phyloP scores from a whole-genome alignment of 2,113 vertebrate genomes.

The Anhinga rufa region DNA sequence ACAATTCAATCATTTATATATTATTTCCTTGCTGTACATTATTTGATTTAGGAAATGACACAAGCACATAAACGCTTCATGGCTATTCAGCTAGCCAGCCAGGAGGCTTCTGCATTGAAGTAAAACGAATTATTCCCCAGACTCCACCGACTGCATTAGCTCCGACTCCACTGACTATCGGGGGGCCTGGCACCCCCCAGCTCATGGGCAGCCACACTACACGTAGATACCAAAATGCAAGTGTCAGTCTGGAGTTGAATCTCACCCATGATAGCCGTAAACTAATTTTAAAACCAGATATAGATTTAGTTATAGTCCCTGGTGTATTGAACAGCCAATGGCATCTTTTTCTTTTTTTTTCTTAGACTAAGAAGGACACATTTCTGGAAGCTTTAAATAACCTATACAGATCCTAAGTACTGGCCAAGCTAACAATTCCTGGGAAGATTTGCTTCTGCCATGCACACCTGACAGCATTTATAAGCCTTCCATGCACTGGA shows the following conservation, averaged over 20 bases:
- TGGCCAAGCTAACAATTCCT: neutral
- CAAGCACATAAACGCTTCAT: neutral
- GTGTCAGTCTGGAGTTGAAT: neutral
- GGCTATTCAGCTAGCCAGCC: neutral
- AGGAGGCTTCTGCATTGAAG: neutral
- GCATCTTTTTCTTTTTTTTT: neutral
- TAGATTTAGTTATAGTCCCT: neutral
- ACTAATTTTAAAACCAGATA: neutral
- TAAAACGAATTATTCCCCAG: neutral
- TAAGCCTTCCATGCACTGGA: neutral
- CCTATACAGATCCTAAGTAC: neutral
- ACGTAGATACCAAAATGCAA: neutral
- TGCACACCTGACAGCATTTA: neutral
- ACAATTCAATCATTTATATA: neutral
- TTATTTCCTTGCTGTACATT: neutral
- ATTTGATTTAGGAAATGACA: neutral
- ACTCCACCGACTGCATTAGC: neutral
- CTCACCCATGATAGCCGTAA: neutral
- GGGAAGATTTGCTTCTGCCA: neutral
- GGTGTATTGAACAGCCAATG: neutral
- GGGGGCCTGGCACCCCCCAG: neutral
- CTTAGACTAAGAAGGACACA: neutral
- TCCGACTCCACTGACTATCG: rapidly evolving
- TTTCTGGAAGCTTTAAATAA: neutral
- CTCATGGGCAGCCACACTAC: neutral